phyloP scores from a whole-genome alignment of 2,113 vertebrate genomes.

The Psittacara wagleri region DNA sequence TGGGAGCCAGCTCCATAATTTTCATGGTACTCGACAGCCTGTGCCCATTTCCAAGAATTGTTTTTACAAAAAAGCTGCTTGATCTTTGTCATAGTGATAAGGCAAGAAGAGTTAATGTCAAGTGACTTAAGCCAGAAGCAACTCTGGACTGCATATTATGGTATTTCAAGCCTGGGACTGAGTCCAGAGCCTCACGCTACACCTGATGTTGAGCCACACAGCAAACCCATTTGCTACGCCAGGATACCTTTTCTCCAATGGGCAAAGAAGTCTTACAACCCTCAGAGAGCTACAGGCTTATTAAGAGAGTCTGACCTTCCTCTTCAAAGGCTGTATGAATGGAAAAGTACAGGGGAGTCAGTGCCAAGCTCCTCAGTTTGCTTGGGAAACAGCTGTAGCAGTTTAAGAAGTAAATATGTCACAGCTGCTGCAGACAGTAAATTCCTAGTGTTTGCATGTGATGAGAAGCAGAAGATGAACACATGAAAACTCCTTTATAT shows the following conservation, averaged over 20 bases:
- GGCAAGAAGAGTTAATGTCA: not conserved
- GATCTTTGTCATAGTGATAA: not conserved
- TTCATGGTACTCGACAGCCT: not conserved
- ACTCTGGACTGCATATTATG: not conserved
- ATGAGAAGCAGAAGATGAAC: slow-evolving; percentile 49
- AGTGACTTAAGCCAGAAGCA: not conserved
- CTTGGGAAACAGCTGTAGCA: slow-evolving; percentile 57
- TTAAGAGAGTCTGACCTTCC: not conserved
- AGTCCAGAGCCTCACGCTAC: not conserved
- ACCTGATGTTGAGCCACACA: not conserved
- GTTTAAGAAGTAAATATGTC: slow-evolving; percentile 49
- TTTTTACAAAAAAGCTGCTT: not conserved
- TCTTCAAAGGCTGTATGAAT: not conserved
- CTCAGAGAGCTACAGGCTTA: not conserved
- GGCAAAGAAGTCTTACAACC: not conserved
- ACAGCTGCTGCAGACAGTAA: slow-evolving; percentile 42
- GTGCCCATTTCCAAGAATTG: not conserved
- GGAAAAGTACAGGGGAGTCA: slow-evolving; percentile 28
- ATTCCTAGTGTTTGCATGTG: slow-evolving; percentile 18
- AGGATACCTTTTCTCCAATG: not conserved
- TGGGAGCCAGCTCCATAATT: not conserved
- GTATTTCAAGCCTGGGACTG: not conserved
- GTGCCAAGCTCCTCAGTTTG: slow-evolving; percentile 36
- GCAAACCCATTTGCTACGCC: not conserved
- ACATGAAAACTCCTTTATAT: not conserved